phyloP scores from a whole-genome alignment of 2,888 invertebrate genomes.

The Lycocerus yunnanus region DNA sequence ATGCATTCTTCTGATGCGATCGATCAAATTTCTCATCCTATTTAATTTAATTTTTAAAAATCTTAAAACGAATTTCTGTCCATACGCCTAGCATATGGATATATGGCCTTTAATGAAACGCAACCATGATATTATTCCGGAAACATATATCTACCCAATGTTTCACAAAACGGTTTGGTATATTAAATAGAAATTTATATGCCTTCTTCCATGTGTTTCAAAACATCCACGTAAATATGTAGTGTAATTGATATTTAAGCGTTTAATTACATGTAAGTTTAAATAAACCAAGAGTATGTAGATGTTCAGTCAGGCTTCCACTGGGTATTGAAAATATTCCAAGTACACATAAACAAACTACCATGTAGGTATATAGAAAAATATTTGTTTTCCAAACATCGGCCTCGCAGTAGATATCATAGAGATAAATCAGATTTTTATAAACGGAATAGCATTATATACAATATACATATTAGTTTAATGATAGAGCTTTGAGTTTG shows the following conservation, averaged over 20 bases:
- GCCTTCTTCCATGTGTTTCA: background rate
- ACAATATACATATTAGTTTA: background rate
- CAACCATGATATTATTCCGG: no score
- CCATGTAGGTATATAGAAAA: background rate
- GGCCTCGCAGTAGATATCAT: background rate
- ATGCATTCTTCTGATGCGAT: no score
- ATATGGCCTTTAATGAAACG: no score
- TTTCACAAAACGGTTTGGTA: background rate
- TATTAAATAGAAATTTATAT: background rate
- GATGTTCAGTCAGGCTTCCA: background rate
- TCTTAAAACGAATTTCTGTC: no score
- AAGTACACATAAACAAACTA: background rate
- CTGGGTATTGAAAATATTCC: background rate
- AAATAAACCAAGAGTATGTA: constrained; percentile 6
- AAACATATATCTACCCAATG: background rate
- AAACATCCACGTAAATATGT: background rate
- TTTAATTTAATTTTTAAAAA: no score
- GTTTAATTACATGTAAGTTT: constrained; percentile 17
- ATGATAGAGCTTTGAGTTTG: background rate
- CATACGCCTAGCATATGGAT: no score
- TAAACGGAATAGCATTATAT: background rate
- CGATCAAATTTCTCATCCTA: no score
- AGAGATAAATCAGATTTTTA: background rate
- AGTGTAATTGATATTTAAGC: constrained; percentile 2
- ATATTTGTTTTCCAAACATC: background rate